phyloP scores from a whole-genome alignment of 2,888 invertebrate genomes.

The Horisme vitalbata region DNA sequence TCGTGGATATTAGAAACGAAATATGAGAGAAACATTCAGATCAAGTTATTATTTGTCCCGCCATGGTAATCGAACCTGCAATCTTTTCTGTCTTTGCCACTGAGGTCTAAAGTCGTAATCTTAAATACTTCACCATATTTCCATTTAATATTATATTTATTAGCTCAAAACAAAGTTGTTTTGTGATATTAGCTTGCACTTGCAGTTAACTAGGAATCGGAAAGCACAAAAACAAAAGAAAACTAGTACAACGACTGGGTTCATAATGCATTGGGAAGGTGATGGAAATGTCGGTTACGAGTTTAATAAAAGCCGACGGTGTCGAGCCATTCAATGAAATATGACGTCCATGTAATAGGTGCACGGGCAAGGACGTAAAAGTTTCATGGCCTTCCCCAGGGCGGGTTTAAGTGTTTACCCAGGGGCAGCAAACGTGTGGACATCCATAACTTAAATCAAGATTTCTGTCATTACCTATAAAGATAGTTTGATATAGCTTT shows the following conservation, averaged over 20 bases:
- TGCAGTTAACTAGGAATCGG: too few species aligned
- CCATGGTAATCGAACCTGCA: too few species aligned
- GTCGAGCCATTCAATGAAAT: constrained; percentile 24
- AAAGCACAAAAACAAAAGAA: too few species aligned
- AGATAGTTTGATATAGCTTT: neutral
- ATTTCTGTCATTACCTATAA: neutral
- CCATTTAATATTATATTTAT: too few species aligned
- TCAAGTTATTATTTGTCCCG: too few species aligned
- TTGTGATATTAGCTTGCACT: too few species aligned
- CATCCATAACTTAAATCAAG: constrained; percentile 8
- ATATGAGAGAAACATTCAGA: too few species aligned
- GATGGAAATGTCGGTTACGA: constrained; percentile 23
- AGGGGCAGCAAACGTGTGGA: constrained; percentile 8
- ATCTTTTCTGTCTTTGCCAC: too few species aligned
- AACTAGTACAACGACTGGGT: constrained; percentile 1
- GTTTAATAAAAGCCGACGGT: constrained; percentile 26
- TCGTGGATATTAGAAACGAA: too few species aligned
- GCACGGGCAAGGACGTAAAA: constrained; percentile 54
- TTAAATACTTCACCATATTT: too few species aligned
- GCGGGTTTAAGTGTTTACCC: constrained; percentile 17
- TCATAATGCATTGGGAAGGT: constrained; percentile 21
- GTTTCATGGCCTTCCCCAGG: constrained; percentile 45
- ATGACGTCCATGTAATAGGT: constrained; percentile 31
- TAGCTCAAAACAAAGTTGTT: too few species aligned
- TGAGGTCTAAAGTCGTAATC: too few species aligned